Evolutionary conservation across 1,140 invertebrate species (phyloP).

Genomic region (Cataglyphis hispanica): DNA sequence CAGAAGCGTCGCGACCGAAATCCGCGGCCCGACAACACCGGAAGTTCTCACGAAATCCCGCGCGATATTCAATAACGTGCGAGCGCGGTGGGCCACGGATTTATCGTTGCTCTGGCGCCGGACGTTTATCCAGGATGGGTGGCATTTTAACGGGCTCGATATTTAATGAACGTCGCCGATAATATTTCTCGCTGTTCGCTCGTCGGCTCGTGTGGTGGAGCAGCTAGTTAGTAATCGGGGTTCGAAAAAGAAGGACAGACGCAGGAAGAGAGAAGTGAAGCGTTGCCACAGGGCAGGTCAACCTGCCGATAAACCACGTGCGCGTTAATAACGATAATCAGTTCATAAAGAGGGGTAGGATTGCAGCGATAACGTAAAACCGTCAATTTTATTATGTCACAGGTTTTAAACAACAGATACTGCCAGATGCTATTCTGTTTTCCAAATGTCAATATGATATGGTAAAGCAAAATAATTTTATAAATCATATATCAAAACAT

Average conservation of each 20-base stretch:
- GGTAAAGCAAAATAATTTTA: not conserved
- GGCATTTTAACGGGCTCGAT: conserved; percentile 61
- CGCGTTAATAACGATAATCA: conserved; percentile 70
- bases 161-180: conserved; percentile 56
- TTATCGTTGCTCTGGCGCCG: conserved; percentile 43
- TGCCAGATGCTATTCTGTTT: no score
- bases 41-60: conserved; percentile 28
- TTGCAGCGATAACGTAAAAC: not conserved
- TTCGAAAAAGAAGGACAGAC: not conserved
- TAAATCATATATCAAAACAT: not conserved
- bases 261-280: conserved; percentile 30
- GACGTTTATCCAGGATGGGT: conserved; percentile 56
- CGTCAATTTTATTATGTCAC: conserved; percentile 51
- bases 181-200: conserved; percentile 57
- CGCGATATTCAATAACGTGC: conserved; percentile 42
- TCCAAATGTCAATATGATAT: not conserved
- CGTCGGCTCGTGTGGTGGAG: not conserved
- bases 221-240: not conserved
- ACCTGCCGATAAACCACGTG: conserved; percentile 53
- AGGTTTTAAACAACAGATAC: conserved; percentile 28
- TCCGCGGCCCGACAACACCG: conserved; percentile 43
- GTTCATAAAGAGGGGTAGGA: conserved; percentile 2
- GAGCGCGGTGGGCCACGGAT: conserved; percentile 30
- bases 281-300: conserved; percentile 33
- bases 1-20: conserved; percentile 39